phyloP scores from a whole-genome alignment of 2,797 vertebrate genomes.

The Cynodonichthys magdalenae region DNA sequence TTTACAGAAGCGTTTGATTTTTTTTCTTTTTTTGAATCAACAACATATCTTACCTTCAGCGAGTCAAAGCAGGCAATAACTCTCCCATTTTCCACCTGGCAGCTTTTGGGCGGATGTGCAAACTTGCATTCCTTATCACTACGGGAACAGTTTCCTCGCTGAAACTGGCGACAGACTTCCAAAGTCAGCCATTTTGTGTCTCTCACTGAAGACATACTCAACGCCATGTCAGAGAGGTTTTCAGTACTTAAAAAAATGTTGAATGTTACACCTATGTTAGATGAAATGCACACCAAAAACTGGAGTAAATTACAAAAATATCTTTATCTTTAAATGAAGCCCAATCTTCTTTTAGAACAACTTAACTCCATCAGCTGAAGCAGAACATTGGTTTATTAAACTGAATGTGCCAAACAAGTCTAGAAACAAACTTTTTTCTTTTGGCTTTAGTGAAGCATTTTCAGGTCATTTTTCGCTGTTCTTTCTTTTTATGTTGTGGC shows the following conservation, averaged over 20 bases:
- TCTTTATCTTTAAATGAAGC: slow-evolving; percentile 25
- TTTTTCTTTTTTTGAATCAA: slow-evolving; percentile 1
- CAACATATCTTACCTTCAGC: slow-evolving; percentile 90
- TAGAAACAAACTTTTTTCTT: slow-evolving; percentile 22
- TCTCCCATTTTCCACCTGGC: slow-evolving; percentile 98
- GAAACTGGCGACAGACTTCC: slow-evolving; percentile 99
- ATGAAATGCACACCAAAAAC: slow-evolving; percentile 28
- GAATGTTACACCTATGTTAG: slow-evolving; percentile 30
- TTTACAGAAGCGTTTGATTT: no score
- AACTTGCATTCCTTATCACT: slow-evolving; percentile 99
- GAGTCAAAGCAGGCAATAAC: slow-evolving; percentile 99
- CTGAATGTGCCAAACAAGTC: slow-evolving; percentile 56
- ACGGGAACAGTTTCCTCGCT: slow-evolving; percentile 97
- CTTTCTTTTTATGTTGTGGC: slow-evolving; percentile 35
- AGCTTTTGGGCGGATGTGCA: slow-evolving; percentile 98
- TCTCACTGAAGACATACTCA: slow-evolving; percentile 93
- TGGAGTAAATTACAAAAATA: slow-evolving; percentile 1
- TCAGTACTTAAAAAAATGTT: slow-evolving; percentile 34
- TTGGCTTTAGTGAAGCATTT: slow-evolving; percentile 59
- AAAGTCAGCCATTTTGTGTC: slow-evolving; percentile 99
- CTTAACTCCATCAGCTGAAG: slow-evolving; percentile 51
- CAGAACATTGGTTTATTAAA: slow-evolving; percentile 60
- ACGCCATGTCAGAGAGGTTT: slow-evolving; percentile 85
- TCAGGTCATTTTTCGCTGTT: slow-evolving; percentile 64
- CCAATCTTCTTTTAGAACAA: slow-evolving; percentile 51